Percentiles rank a stretch among this genome's conserved stretches.
phyloP scores from a whole-genome alignment of 2,888 invertebrate genomes.

The Sinhomidia bicolor region DNA sequence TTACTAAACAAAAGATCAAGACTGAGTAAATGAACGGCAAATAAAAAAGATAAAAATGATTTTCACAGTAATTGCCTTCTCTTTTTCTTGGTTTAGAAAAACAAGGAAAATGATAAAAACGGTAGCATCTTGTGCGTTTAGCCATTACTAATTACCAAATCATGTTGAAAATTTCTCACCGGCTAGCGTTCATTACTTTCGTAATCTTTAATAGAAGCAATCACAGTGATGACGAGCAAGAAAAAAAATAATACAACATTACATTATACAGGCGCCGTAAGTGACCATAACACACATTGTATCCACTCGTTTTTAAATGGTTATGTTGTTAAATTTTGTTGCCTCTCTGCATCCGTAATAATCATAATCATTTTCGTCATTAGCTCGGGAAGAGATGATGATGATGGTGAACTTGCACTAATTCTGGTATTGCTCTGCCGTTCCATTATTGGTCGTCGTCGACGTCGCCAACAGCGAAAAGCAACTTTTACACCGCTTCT shows the following conservation, averaged over 20 bases:
- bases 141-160: slow-evolving; percentile 69
- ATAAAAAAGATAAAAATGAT: not conserved
- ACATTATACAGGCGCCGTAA: too few species aligned
- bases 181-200: too few species aligned
- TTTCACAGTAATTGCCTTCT: slow-evolving; percentile 46
- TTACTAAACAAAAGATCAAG: too few species aligned
- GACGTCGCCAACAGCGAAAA: not conserved
- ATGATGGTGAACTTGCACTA: too few species aligned
- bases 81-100: not conserved
- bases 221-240: too few species aligned
- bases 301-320: too few species aligned
- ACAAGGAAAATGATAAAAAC: slow-evolving; percentile 12
- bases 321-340: not conserved
- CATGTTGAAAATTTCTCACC: slow-evolving; percentile 55
- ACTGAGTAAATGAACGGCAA: not conserved
- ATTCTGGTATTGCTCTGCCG: not conserved
- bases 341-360: not conserved
- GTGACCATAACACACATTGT: too few species aligned
- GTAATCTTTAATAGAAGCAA: too few species aligned
- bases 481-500: not conserved
- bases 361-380: not conserved
- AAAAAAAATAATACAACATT: too few species aligned
- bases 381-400: too few species aligned
- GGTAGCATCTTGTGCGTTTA: slow-evolving; percentile 68
- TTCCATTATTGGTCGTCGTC: not conserved